Percentiles rank a stretch among this genome's conserved stretches.
Conservation (phyloP, 1,140 invertebrate genomes). For the Phenacoccus solenopsis region DNA sequence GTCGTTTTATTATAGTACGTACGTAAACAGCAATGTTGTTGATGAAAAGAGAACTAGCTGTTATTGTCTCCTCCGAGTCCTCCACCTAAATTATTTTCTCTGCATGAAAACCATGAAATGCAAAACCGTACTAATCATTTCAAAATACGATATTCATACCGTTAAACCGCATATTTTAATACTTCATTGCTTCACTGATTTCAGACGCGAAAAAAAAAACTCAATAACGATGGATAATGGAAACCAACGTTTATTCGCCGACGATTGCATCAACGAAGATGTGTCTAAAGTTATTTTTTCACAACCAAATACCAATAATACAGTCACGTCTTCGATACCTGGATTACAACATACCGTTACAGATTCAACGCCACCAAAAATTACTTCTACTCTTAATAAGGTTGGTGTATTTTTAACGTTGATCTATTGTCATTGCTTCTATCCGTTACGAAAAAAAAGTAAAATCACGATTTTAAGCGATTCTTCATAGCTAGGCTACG, state of each 20-base stretch:
- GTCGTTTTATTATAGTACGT: too few species aligned
- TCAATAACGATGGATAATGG: neutral
- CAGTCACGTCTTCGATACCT: neutral
- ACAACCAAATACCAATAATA: neutral
- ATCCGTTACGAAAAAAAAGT: too few species aligned
- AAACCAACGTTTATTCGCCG: neutral
- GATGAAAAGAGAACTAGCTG: too few species aligned
- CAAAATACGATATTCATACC: too few species aligned
- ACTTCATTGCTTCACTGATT: neutral
- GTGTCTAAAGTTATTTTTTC: neutral
- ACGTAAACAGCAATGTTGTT: too few species aligned
- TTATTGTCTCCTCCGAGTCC: too few species aligned
- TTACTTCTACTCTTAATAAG: neutral
- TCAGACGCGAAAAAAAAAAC: neutral
- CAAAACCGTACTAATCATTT: too few species aligned
- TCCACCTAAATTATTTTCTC: too few species aligned
- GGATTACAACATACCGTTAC: neutral
- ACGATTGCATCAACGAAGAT: neutral
- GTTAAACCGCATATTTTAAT: neutral
- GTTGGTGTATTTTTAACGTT: neutral
- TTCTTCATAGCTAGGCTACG: too few species aligned
- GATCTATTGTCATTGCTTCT: too few species aligned
- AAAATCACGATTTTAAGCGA: too few species aligned
- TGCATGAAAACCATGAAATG: too few species aligned
- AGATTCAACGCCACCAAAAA: neutral